Conservation (phyloP, 2,113 vertebrate genomes). For the Rhinopomastus cyanomelas region DNA sequence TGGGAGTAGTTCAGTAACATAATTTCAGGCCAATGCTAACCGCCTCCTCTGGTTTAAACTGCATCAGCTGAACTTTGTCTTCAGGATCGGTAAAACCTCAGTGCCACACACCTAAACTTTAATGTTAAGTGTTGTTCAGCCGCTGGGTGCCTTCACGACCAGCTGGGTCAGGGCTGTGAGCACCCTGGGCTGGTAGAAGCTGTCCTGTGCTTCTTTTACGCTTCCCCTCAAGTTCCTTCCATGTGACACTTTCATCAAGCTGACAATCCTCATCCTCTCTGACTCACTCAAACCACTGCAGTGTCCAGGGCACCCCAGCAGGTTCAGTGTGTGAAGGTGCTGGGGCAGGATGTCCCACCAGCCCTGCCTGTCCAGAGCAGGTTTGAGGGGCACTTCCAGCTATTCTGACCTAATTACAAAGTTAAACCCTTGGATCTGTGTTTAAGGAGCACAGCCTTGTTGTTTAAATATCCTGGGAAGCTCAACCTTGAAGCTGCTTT, state of each 20-base stretch:
- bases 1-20: no score
- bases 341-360: neutral
- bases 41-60: neutral
- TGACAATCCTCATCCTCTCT: neutral
- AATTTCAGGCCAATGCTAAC: neutral
- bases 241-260: neutral
- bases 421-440: neutral
- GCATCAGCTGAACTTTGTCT: neutral
- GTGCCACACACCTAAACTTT: no score
- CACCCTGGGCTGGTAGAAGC: no score
- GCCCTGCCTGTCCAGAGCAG: neutral
- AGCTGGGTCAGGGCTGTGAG: neutral
- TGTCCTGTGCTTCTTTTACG: neutral
- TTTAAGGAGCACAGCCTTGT: neutral
- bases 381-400: neutral
- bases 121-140: no score
- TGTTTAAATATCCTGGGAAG: neutral
- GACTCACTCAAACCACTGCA: rapidly evolving
- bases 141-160: no score
- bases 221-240: neutral
- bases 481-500: neutral
- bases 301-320: neutral
- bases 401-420: neutral
- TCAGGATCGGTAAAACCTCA: neutral
- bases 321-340: neutral